Percentiles rank a stretch among this genome's conserved stretches.
Evolutionary conservation across 2,113 vertebrate species (phyloP).

Genomic region (Hemicordylus capensis): DNA sequence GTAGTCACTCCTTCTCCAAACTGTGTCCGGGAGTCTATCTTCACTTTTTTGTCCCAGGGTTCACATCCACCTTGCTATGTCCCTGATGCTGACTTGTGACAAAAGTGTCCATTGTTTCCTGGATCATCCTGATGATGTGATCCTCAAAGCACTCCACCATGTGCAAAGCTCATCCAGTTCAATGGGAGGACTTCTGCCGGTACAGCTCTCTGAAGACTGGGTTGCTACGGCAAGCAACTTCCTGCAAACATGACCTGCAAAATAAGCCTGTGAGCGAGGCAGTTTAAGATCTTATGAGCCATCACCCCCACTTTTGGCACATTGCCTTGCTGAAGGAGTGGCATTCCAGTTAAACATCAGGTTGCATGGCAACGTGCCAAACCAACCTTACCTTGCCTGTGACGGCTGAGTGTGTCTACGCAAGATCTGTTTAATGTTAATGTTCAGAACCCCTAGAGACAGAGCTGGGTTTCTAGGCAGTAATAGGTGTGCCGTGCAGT

Average conservation of each 20-base stretch:
- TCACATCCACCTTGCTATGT: no score
- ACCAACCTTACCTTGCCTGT: constrained; percentile 31
- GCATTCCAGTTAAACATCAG: constrained; percentile 54
- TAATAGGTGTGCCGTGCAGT: not conserved
- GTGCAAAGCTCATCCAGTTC: not conserved
- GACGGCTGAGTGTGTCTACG: not conserved
- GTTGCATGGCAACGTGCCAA: constrained; percentile 56
- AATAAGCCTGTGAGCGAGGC: constrained; percentile 59
- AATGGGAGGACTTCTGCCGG: not conserved
- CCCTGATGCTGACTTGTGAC: no score
- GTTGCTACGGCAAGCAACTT: constrained; percentile 54
- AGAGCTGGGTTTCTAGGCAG: not conserved
- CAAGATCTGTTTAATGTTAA: constrained; percentile 23
- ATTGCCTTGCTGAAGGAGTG: constrained; percentile 54
- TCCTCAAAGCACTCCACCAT: not conserved
- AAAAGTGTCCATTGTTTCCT: constrained; percentile 52
- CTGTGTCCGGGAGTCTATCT: no score
- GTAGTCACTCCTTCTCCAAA: no score
- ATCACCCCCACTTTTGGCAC: not conserved
- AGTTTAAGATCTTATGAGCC: constrained; percentile 54
- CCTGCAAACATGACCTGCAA: constrained; percentile 62
- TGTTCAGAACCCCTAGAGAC: not conserved
- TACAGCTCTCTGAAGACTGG: not conserved
- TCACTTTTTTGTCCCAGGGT: no score
- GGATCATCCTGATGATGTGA: constrained; percentile 37